Evolutionary conservation across 2,113 vertebrate species (phyloP), one percentile per base, ranked within the genome.

Genomic region (Psittacula cyanocephala): DNA sequence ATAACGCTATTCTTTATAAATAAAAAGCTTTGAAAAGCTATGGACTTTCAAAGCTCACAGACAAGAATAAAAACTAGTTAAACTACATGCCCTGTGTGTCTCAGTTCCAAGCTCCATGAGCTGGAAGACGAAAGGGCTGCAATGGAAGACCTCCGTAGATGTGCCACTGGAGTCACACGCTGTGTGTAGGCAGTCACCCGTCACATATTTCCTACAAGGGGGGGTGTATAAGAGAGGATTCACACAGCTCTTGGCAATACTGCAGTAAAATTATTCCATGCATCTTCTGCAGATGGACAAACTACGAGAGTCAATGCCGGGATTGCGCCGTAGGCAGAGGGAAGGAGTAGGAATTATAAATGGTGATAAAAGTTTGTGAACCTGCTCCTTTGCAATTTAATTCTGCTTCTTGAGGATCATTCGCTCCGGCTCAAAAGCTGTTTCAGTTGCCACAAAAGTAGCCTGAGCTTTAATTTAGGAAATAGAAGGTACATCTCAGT

Each of bases 171-270:
- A 81, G 59, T 23, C 47, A 14, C 24, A 9, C 16, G 0, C 19
- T 7, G 5, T 5, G 69, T 5, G 70, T 5, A 15, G 64, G 79
- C 39, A 24, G 33, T 7, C 67, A 50, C 74, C 39, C 59, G 17
- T 2, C 60, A 7, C 0, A 0, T 8, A 19, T 17, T 24, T 75
- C 67, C 72, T 20, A 0, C 7, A 11, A 9, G 1, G 2, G 13
- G 11, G 44, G 17, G 9, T 6, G 37, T 1, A 4, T 13, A 22
- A 35, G 31, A 39, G 17, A 47, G 53, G 10, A 50, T n/a, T 53
- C 69, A 28, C 25, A 46, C 28, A 28, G 64, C 50, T 74, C 53
- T 62, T 37, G 7, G 6, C 60, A 31, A 10, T 4, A 11, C 10
- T 9, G 1, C 78, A 22, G 55, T 4, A 13, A 33, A 12, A 4